These are phyloP conservation scores for Yponomeuta sedellus DNA, from an alignment of 2,888 invertebrate genomes.

Conservation along the genomic window DNA sequence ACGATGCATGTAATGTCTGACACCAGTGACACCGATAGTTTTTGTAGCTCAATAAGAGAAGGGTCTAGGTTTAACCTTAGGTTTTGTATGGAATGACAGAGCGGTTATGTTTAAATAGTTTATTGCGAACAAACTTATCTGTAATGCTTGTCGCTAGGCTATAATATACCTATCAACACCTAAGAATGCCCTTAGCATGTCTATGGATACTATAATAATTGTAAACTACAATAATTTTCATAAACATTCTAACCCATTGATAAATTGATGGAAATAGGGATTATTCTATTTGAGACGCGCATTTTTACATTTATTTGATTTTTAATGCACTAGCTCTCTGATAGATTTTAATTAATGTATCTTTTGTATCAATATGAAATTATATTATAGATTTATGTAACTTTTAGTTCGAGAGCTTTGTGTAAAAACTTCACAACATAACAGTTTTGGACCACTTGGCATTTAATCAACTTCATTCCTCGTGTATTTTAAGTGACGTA, in stretches of 20 bases:
- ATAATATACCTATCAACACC: too few relatives aligned
- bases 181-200: too few relatives aligned
- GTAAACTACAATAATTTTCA: background rate
- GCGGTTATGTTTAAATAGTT: slow-evolving; percentile 53
- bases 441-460: slow-evolving; percentile 4
- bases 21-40: too few relatives aligned
- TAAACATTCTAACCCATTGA: background rate
- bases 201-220: background rate
- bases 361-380: background rate
- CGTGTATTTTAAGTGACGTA: slow-evolving; percentile 22
- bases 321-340: background rate
- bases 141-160: too few relatives aligned
- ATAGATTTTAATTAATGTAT: background rate
- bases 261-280: background rate
- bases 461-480: slow-evolving; percentile 45
- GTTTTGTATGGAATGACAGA: slow-evolving; percentile 41
- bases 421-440: background rate
- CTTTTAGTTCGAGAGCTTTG: background rate
- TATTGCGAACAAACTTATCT: slow-evolving; percentile 34
- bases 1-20: too few relatives aligned
- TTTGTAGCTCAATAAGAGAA: background rate
- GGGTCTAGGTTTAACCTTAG: background rate
- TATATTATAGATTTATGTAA: background rate
- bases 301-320: background rate
- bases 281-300: background rate